Base-by-base conservation (phyloP, 2,888 invertebrate genomes). In the Eretmocerus hayati region DNA sequence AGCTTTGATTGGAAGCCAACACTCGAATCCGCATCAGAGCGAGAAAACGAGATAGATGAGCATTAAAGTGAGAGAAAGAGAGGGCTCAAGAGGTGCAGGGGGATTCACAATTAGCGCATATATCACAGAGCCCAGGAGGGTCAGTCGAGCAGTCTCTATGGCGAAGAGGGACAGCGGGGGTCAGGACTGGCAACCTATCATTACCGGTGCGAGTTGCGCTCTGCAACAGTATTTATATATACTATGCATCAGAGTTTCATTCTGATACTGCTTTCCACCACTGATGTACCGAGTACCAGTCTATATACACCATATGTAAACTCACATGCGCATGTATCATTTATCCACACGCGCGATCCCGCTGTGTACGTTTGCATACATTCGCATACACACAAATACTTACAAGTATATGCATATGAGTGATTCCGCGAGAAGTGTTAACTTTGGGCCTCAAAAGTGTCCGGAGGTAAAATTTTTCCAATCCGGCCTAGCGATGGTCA, bases 61-160 rank as follows among this genome's bases (percentile, higher is more conserved):
- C 33, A 26, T 35, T 19, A 19, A 40, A 44, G 26, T 9, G 23
- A 22, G 31, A 43, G 48, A 30, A 35, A 23, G 22, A 30, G 23
- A 43, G 44, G 47, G 50, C 20, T 38, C 37, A 33, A 40, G 47
- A 38, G 44, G n/a, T n/a, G n/a, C n/a, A 20, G 42, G 45, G 46
- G 52, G 63, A 63, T 62, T 61, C 61, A 61, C 64, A 66, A 67
- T 68, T 67, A 68, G 63, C 65, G 64, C 66, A 65, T 67, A 64
- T 65, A 66, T 67, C 67, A 66, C 53, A 55, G 59, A 61, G 21
- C 15, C 21, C n/a, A 32, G 45, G 43, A 42, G 50, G 49, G 50
- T 32, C 58, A 48, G 56, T 54, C 53, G n/a, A 56, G 36, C 42
- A 39, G 30, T 30, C 33, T 33, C 33, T 33, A 6, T 38, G 41